Percentiles rank a stretch among this genome's conserved stretches.
phyloP scores from a whole-genome alignment of 2,888 invertebrate genomes.

The Seira ritae region DNA sequence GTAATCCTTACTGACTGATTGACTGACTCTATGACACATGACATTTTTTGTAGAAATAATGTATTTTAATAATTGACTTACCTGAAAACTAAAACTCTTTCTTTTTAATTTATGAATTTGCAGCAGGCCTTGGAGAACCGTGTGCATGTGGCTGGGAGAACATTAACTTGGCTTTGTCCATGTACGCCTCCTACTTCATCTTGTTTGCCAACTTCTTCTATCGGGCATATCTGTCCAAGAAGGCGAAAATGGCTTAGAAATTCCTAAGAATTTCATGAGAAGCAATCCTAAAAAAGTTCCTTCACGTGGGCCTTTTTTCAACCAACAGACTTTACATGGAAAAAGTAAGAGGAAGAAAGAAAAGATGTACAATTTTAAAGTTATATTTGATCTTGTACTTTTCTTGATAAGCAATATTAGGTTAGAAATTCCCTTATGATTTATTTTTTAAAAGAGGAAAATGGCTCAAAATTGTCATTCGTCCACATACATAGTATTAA shows the following conservation, averaged over 20 bases:
- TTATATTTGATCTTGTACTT: conserved; percentile 43
- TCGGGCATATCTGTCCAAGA: conserved; percentile 84
- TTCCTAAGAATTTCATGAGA: no score
- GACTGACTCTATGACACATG: no score
- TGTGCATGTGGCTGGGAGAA: conserved; percentile 78
- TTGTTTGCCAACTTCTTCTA: conserved; percentile 96
- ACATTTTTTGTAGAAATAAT: no score
- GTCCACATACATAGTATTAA: no score
- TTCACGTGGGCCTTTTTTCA: background rate
- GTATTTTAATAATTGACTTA: no score
- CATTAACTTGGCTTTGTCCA: conserved; percentile 90
- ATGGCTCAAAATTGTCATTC: no score
- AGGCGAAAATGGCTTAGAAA: conserved; percentile 57
- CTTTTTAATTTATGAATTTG: conserved; percentile 30
- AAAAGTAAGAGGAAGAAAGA: background rate
- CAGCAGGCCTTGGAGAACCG: conserved; percentile 48
- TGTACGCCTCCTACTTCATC: conserved; percentile 96
- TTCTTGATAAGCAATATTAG: conserved; percentile 15
- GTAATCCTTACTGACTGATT: no score
- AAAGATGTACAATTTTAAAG: conserved; percentile 41
- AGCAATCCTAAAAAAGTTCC: no score
- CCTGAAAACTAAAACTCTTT: no score
- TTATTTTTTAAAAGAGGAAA: background rate
- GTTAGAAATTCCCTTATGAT: no score
- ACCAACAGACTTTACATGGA: background rate